Conservation (phyloP, 1,140 invertebrate genomes). For the Phymorhynchus buccinoides region DNA sequence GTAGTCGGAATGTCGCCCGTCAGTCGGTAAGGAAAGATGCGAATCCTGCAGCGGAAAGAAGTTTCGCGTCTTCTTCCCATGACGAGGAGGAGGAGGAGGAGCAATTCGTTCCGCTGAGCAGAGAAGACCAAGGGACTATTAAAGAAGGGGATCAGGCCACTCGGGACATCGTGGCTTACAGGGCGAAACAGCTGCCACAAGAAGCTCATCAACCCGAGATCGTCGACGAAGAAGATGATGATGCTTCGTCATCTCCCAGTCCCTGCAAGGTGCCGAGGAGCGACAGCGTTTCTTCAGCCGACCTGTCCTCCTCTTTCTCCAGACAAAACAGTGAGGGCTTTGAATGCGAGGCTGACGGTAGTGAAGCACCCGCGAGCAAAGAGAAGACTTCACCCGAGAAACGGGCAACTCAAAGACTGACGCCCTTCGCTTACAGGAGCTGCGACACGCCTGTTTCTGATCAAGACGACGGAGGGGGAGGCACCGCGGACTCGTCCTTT, state of each 20-base stretch:
- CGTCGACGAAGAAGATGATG: background rate
- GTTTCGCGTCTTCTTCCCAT: background rate
- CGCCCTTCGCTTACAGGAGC: background rate
- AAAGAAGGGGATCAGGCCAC: background rate
- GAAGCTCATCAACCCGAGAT: background rate
- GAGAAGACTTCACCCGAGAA: background rate
- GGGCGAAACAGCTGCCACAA: no score
- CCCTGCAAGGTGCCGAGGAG: background rate
- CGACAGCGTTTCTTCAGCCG: background rate
- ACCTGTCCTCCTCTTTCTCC: background rate
- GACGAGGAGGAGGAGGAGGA: background rate
- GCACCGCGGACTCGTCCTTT: background rate
- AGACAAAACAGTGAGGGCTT: conserved; percentile 9
- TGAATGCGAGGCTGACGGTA: background rate
- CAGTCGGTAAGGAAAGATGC: background rate
- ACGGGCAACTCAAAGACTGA: background rate
- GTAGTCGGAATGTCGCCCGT: background rate
- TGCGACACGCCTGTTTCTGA: background rate
- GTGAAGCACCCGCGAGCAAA: background rate
- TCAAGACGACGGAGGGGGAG: background rate
- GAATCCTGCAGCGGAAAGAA: background rate
- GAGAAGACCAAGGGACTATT: background rate
- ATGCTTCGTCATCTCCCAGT: no score
- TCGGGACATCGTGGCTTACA: background rate
- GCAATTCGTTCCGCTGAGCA: conserved; percentile 14